Percentiles rank a stretch among this genome's conserved stretches.
phyloP scores from a whole-genome alignment of 2,113 vertebrate species.

The Nipponia nippon region DNA sequence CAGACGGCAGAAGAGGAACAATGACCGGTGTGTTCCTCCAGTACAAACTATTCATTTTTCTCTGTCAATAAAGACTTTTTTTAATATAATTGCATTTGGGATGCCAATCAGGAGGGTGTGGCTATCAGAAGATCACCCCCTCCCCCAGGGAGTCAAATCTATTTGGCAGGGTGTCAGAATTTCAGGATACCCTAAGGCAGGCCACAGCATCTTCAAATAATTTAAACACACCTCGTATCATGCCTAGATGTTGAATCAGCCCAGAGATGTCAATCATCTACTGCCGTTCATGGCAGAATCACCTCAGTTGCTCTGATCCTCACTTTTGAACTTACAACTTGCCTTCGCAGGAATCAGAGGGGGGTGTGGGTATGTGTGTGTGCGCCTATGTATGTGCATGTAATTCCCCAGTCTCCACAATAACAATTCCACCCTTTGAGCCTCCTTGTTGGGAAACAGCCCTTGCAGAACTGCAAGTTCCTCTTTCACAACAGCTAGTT shows the following conservation, averaged over 20 bases:
- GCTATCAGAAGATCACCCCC: conserved; percentile 19
- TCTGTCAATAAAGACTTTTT: conserved; percentile 31
- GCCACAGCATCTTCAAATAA: conserved; percentile 47
- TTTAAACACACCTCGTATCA: conserved; percentile 35
- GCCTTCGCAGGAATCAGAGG: not conserved
- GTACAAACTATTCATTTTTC: conserved; percentile 5
- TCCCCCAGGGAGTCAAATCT: not conserved
- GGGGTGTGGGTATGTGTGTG: not conserved
- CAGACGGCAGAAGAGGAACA: conserved; percentile 41
- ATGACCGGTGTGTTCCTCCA: conserved; percentile 63
- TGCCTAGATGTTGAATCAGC: conserved; percentile 60
- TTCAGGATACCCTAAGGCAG: conserved; percentile 32
- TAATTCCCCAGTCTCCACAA: conserved; percentile 2
- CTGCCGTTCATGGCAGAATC: not conserved
- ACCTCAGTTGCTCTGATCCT: not conserved
- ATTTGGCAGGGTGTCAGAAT: not conserved
- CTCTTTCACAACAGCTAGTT: conserved; percentile 39
- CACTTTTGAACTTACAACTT: conserved; percentile 42
- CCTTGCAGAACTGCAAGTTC: conserved; percentile 13
- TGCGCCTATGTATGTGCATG: not conserved
- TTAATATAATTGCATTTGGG: conserved; percentile 31
- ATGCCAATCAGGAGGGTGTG: conserved; percentile 26
- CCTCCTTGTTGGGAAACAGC: conserved; percentile 25
- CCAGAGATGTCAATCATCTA: conserved; percentile 27
- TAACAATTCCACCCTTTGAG: conserved; percentile 41